These are phyloP conservation scores for Zophobas atratus DNA, from an alignment of 1,140 invertebrate genomes.

Conservation along the genomic window DNA sequence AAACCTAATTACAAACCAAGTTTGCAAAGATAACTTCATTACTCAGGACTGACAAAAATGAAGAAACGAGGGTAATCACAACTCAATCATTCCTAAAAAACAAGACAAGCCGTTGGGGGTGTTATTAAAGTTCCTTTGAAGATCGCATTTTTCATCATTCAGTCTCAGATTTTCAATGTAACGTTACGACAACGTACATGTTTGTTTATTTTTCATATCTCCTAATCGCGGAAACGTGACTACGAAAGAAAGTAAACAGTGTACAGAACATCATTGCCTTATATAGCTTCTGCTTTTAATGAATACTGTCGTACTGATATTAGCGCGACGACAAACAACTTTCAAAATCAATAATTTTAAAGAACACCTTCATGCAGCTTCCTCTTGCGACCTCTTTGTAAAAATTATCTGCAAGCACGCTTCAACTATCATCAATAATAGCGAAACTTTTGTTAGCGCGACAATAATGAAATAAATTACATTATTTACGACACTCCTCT, in stretches of 20 bases:
- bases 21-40: too few relatives aligned
- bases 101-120: background rate
- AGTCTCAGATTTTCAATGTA: background rate
- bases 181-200: constrained; percentile 12
- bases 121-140: constrained; percentile 17
- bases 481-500: too few relatives aligned
- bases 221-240: constrained; percentile 41
- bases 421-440: too few relatives aligned
- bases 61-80: background rate
- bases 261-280: constrained; percentile 19
- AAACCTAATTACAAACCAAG: background rate
- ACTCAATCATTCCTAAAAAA: too few relatives aligned
- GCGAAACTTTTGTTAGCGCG: too few relatives aligned
- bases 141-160: constrained; percentile 4
- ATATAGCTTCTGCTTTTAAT: constrained; percentile 17
- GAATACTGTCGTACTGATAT: constrained; percentile 20
- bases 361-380: constrained; percentile 22
- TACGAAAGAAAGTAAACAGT: constrained; percentile 39
- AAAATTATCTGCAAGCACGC: too few relatives aligned
- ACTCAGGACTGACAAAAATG: background rate
- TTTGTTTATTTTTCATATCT: constrained; percentile 37
- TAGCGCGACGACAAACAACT: constrained; percentile 18
- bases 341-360: constrained; percentile 35
- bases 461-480: too few relatives aligned
- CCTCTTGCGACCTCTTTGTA: background rate